Evolutionary conservation across 2,888 invertebrate genomes (phyloP).

Genomic region (Gonocerus acuteangulatus): DNA sequence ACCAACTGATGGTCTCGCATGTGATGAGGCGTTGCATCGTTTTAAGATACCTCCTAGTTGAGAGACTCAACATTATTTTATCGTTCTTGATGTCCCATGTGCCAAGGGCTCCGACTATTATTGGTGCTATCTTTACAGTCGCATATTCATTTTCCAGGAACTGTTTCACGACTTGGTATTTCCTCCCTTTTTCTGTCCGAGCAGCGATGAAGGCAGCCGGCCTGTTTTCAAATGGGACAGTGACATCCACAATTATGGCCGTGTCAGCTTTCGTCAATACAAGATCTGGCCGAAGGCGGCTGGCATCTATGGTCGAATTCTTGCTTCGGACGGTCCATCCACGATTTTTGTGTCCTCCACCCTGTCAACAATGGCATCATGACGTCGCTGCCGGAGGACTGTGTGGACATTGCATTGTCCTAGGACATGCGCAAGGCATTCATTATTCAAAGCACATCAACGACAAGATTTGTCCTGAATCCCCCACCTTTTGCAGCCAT

Average conservation of each 20-base stretch:
- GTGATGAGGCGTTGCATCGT: too few relatives aligned
- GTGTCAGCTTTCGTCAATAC: not conserved
- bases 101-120: constrained; percentile 7
- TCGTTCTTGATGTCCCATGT: not conserved
- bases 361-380: constrained; percentile 7
- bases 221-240: constrained; percentile 14
- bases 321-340: not conserved
- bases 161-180: not conserved
- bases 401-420: constrained; percentile 14
- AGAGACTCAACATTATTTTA: not conserved
- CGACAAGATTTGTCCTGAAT: not conserved
- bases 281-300: constrained; percentile 8
- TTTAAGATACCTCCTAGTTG: too few relatives aligned
- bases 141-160: not conserved
- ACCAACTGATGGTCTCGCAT: too few relatives aligned
- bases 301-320: constrained; percentile 3
- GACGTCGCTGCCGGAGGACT: constrained; percentile 1
- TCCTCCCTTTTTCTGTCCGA: constrained; percentile 1
- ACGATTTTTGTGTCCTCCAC: not conserved
- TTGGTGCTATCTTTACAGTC: not conserved
- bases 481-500: not conserved
- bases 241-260: constrained; percentile 8
- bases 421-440: constrained; percentile 12
- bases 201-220: constrained; percentile 4
- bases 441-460: not conserved